Evolutionary conservation across 2,888 invertebrate genomes (phyloP), one percentile per base, ranked within the genome.

Genomic region (Spicauda simplicius): DNA sequence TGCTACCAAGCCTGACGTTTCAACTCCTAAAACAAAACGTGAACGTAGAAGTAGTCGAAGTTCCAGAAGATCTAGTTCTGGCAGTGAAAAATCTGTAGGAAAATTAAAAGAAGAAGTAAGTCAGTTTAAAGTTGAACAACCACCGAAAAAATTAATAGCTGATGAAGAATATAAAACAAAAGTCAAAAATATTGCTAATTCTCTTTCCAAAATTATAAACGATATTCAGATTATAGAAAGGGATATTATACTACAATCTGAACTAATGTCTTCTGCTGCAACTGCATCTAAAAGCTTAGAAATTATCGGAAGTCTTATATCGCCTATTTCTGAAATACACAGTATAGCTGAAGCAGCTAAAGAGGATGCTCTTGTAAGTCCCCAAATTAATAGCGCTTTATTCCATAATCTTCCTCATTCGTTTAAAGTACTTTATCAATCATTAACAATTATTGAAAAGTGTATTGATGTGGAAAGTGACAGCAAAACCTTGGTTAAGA

Each of bases 381-480:
- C 85, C 71, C 87, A 88, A 71, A 79, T 90, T n/a, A 86, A 91
- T 68, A 83, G 92, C 54, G 91, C 94, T 2, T 88, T 95, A 75
- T 94, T 95, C 10, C 94, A 94, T 69, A 91, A 91, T 69, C 84
- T 95, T 30, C 90, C 94, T 14, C 85, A 92, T 25, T 94, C 96
- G 2, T 87, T 97, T 48, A 95, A 95, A 74, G 90, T 93, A 37
- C 83, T 97, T 20, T 95, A 96, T 76, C 94, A 95, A 74, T 95
- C 95, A 25, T 80, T 97, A 6, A 94, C 94, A 18, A 94, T 95
- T 1, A 94, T 96, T 48, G 95, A 96, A 81, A 95, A 95, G 80
- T 96, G 96, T 77, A 94, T 95, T 48, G 95, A 95, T 75, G 94
- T 95, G 73, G 95, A 95, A 81, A 95, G 95, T 73, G 94, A 94